Conservation (phyloP, 37 sponge, comb jelly and placozoan genomes). For the Hormiphora californensis region DNA sequence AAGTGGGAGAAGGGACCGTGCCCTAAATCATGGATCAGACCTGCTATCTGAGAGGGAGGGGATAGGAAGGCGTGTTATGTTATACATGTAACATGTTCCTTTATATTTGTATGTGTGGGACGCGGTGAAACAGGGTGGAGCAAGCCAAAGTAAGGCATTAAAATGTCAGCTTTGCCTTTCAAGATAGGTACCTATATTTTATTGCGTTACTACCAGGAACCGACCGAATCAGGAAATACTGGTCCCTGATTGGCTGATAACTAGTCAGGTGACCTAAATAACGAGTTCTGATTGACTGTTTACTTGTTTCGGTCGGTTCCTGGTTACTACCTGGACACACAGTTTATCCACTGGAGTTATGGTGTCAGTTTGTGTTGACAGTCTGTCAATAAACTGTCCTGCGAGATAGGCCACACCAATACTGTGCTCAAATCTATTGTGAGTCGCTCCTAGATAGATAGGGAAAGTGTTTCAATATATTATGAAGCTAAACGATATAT, state of each 20-base stretch:
- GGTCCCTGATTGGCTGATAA: too few species aligned
- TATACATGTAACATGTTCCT: not conserved
- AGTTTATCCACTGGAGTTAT: slow-evolving; percentile 84
- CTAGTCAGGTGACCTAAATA: too few species aligned
- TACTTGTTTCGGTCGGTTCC: too few species aligned
- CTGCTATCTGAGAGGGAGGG: slow-evolving; percentile 45
- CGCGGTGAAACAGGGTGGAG: not conserved
- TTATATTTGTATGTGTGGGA: not conserved
- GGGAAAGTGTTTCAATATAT: too few species aligned
- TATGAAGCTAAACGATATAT: not conserved
- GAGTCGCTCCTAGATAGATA: slow-evolving; percentile 87
- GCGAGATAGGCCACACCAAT: slow-evolving; percentile 89
- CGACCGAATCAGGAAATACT: too few species aligned
- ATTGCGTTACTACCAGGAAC: too few species aligned
- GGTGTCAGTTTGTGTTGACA: slow-evolving; percentile 69
- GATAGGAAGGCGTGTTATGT: too few species aligned
- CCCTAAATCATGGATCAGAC: slow-evolving; percentile 58
- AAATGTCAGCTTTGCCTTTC: not conserved
- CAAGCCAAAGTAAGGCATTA: not conserved
- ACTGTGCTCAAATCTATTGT: slow-evolving; percentile 93
- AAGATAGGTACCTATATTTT: not conserved
- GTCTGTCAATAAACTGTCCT: slow-evolving; percentile 70
- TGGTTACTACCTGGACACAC: slow-evolving; percentile 89
- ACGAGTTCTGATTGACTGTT: too few species aligned
- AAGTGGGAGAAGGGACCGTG: slow-evolving; percentile 95